Base-by-base conservation (phyloP, 2,888 invertebrate genomes). In the Mellilla xanthometata region DNA sequence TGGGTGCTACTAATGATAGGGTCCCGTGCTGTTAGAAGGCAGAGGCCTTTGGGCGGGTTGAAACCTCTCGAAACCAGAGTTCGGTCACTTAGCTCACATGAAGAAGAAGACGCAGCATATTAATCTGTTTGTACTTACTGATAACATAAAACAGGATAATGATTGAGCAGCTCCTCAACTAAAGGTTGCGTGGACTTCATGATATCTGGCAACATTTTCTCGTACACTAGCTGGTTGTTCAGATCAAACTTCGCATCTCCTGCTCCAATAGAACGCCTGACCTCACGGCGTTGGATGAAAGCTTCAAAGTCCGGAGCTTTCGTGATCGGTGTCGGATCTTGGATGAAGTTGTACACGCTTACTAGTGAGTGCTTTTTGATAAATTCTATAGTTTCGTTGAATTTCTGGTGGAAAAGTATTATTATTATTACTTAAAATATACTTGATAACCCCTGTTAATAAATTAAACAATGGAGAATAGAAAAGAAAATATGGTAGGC, bases 101-200 rank as follows among this genome's bases (percentile, higher is more conserved):
- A n/a, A n/a, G n/a, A n/a, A n/a, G n/a, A n/a, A n/a, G n/a, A n/a
- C n/a, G n/a, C n/a, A 19, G 1, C 15, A 19, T 5, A 19, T 19
- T 19, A 19, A 1, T 2, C 8, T n/a, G 4, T 24, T 35, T 8
- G 8, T 22, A 26, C 56, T 40, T 48, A 79, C 82, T 71, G 76
- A 36, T 95, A 96, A 50, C 94, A 85, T 58, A 96, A 71, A 10
- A 95, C 93, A 61, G 87, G 84, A 60, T 93, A 94, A 62, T 92
- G 75, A 26, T 91, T 87, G 7, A 93, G 62, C 8, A 94, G 68
- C 56, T 91, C 91, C 15, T 91, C 87, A 12, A 94, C 68, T 76
- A 91, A 91, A 0, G 90, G 85, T 43, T 93, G 92, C 1, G 93
- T 91, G 0, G 93, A 92, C 56, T 93, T 91, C 91, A 94, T 92